Conservation (phyloP, 2,888 invertebrate genomes). For the Dinocampus coccinellae region DNA sequence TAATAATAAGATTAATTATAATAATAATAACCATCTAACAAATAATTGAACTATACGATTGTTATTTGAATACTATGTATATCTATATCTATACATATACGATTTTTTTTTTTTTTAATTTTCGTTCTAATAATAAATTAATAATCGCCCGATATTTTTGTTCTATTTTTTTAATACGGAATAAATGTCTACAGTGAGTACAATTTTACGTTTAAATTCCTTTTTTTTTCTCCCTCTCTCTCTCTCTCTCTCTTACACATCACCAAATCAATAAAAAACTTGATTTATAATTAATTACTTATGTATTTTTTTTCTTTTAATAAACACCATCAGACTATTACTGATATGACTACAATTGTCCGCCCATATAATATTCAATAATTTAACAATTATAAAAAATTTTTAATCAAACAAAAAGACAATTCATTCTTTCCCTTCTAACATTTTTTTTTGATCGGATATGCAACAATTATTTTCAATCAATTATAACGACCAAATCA, state of each 20-base stretch:
- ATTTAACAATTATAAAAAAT: slow-evolving; percentile 1
- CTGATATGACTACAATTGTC: slow-evolving; percentile 3
- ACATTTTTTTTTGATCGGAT: neutral
- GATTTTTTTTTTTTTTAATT: slow-evolving; percentile 45
- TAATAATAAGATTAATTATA: slow-evolving; percentile 55
- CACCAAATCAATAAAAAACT: slow-evolving; percentile 15
- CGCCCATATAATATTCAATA: neutral
- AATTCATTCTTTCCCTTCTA: neutral
- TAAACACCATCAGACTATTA: slow-evolving; percentile 31
- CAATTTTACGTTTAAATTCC: neutral
- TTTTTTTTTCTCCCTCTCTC: slow-evolving; percentile 35
- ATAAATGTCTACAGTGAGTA: slow-evolving; percentile 13
- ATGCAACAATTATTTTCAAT: slow-evolving; percentile 7
- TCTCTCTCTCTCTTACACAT: slow-evolving; percentile 40
- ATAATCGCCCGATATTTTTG: neutral
- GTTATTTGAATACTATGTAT: slow-evolving; percentile 3
- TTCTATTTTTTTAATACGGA: neutral
- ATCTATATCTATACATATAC: slow-evolving; percentile 2
- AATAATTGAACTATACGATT: slow-evolving; percentile 9
- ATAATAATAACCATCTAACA: slow-evolving; percentile 59
- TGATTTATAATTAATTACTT: slow-evolving; percentile 6
- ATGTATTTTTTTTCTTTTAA: slow-evolving; percentile 24
- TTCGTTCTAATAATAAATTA: neutral
- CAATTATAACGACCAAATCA: slow-evolving; percentile 34
- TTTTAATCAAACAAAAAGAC: neutral